Evolutionary conservation across 1,140 invertebrate genomes (phyloP).

Genomic region (Argopecten irradians): DNA sequence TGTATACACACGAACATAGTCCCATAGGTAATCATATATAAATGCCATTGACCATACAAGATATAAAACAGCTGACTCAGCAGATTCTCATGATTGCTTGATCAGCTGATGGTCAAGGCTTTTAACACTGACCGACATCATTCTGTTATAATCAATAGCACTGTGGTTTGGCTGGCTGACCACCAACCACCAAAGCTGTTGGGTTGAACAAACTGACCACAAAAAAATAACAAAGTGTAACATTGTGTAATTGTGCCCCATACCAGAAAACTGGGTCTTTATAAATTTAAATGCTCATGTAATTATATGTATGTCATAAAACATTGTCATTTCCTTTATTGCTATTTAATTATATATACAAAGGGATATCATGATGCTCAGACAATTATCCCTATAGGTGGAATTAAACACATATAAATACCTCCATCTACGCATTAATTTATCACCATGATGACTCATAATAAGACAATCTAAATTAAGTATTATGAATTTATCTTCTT

Average conservation of each 20-base stretch:
- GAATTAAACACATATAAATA: background rate
- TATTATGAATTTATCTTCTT: background rate
- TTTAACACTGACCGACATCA: background rate
- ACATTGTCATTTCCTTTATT: background rate
- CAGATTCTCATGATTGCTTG: no score
- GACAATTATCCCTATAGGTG: background rate
- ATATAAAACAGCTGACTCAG: background rate
- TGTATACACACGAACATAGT: background rate
- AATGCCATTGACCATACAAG: background rate
- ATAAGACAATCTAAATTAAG: background rate
- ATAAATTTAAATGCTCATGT: no score
- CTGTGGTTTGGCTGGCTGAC: no score
- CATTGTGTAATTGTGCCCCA: no score
- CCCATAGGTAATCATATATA: background rate
- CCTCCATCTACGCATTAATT: background rate
- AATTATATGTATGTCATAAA: no score
- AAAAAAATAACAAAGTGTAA: no score
- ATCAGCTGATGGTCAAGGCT: no score
- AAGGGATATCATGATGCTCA: background rate
- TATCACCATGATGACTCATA: background rate
- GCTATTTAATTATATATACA: background rate
- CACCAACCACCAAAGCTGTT: no score
- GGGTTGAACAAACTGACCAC: no score
- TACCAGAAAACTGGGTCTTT: no score
- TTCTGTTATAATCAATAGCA: no score